phyloP scores from a whole-genome alignment of 2,888 invertebrate species.

The Pachydiplax longipennis region DNA sequence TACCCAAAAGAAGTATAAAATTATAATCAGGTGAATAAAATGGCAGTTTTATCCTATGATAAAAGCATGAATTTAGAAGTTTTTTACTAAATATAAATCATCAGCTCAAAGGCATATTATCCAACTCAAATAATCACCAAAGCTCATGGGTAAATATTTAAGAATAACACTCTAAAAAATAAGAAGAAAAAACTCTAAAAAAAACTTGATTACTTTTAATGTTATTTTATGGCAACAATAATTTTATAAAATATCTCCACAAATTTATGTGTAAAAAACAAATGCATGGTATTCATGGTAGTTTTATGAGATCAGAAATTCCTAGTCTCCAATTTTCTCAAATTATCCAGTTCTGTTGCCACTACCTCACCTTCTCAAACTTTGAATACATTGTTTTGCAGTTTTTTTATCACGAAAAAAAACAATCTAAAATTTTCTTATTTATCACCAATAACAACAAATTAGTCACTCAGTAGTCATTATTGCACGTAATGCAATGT shows the following conservation, averaged over 20 bases:
- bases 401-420: too few species aligned
- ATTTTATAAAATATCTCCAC: slow-evolving; percentile 19
- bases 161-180: not conserved
- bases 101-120: too few species aligned
- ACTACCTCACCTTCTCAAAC: too few species aligned
- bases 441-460: not conserved
- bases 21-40: too few species aligned
- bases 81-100: too few species aligned
- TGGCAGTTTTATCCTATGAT: too few species aligned
- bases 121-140: too few species aligned
- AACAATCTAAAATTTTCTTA: not conserved
- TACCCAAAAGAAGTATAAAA: too few species aligned
- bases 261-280: slow-evolving; percentile 19
- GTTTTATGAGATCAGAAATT: slow-evolving; percentile 29
- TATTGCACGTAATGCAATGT: slow-evolving; percentile 6
- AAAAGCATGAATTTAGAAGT: too few species aligned
- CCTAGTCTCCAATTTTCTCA: not conserved
- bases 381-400: too few species aligned
- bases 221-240: not conserved
- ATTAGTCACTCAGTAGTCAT: not conserved
- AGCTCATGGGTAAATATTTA: too few species aligned
- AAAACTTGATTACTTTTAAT: not conserved
- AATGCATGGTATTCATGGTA: not conserved
- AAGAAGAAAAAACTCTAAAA: not conserved
- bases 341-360: not conserved